phyloP scores from a whole-genome alignment of 2,797 vertebrate genomes.

The Phoxinus dragarum region DNA sequence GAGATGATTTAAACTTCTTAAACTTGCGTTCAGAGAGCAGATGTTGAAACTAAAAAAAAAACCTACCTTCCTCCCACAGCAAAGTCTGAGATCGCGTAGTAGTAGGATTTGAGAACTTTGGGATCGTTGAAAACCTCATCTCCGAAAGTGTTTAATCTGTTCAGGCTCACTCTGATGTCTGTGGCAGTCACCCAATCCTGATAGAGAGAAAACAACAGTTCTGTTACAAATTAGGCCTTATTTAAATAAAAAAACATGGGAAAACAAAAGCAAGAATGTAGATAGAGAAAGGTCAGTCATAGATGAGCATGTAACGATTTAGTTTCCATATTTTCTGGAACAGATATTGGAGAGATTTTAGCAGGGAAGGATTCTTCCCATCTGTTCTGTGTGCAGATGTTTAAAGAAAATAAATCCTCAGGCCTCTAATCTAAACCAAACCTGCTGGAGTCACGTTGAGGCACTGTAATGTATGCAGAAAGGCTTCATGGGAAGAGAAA shows the following conservation, averaged over 20 bases:
- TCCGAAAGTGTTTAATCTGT: conserved; percentile 97
- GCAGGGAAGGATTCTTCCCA: conserved; percentile 7
- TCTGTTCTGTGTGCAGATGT: conserved; percentile 36
- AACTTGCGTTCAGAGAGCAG: not conserved
- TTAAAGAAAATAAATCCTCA: conserved; percentile 51
- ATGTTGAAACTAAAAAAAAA: not conserved
- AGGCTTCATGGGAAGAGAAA: conserved; percentile 25
- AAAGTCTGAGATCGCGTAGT: conserved; percentile 98
- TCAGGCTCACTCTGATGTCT: conserved; percentile 94
- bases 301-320: conserved; percentile 2
- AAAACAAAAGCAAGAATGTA: not conserved
- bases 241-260: not conserved
- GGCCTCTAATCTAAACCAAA: conserved; percentile 48
- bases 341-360: conserved; percentile 27
- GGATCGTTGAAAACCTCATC: conserved; percentile 98
- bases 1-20: conserved; percentile 18
- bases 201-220: conserved; percentile 16
- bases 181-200: conserved; percentile 99
- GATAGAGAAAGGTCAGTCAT: not conserved
- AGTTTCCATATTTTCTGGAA: not conserved
- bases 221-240: not conserved
- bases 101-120: conserved; percentile 98
- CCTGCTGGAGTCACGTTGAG: conserved; percentile 1
- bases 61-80: conserved; percentile 96
- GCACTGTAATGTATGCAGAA: not conserved